Conservation (phyloP, 2,888 invertebrate species). For the Mellilla xanthometata region DNA sequence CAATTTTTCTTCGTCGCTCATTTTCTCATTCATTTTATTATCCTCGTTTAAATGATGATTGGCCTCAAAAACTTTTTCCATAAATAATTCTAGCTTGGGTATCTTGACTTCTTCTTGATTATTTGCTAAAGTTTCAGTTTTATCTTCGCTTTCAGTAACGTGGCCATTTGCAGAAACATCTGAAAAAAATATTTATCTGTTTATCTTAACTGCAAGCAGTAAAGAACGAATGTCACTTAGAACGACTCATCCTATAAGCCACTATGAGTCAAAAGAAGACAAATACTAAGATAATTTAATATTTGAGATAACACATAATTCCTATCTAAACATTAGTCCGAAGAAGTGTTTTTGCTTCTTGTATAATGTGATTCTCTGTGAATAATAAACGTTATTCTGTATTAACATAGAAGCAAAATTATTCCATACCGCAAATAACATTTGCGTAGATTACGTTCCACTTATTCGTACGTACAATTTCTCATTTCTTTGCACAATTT, state of each 20-base stretch:
- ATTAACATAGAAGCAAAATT: too few relatives aligned
- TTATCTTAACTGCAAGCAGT: too few relatives aligned
- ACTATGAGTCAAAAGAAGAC: too few relatives aligned
- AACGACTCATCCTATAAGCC: too few relatives aligned
- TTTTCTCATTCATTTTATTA: conserved; percentile 9
- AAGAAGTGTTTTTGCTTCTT: too few relatives aligned
- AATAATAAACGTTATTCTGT: too few relatives aligned
- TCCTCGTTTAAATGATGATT: conserved; percentile 21
- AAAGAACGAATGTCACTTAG: too few relatives aligned
- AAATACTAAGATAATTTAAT: too few relatives aligned
- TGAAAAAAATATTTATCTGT: conserved; percentile 12
- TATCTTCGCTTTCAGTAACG: conserved; percentile 24
- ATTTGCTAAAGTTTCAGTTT: conserved; percentile 20
- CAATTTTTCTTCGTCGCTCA: conserved; percentile 1
- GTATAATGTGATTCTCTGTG: too few relatives aligned
- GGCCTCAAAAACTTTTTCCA: conserved; percentile 57
- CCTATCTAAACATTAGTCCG: too few relatives aligned
- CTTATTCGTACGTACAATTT: conserved; percentile 3
- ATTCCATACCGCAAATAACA: too few relatives aligned
- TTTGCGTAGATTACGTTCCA: background rate
- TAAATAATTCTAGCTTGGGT: conserved; percentile 55
- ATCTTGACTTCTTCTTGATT: conserved; percentile 42
- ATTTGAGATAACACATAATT: too few relatives aligned
- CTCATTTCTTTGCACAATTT: conserved; percentile 35
- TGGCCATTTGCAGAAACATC: conserved; percentile 31